Evolutionary conservation across 1,140 invertebrate genomes (phyloP), one percentile per base, ranked within the genome.

Genomic region (Uloborus diversus): DNA sequence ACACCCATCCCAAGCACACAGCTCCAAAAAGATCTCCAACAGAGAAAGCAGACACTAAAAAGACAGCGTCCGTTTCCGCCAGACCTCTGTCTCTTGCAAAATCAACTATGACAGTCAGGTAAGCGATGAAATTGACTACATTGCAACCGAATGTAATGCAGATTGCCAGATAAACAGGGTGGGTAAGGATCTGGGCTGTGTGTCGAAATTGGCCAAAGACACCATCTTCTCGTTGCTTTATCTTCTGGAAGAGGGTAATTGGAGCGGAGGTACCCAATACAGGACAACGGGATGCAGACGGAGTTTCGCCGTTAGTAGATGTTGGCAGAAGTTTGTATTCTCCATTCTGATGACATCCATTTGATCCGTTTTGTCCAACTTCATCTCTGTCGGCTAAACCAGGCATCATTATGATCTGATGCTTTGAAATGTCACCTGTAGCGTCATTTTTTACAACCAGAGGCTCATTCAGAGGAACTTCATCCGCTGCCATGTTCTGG

Each of bases 1-100:
- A 81, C 4, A 82, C 14, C 82, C 82, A 83, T 3, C 83, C 83
- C 0, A 82, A 66, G 14, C 64, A 62, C 3, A 83, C 56, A 7
- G 82, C 78, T 32, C 83, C 83, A 32, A 81, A 70, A 33, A 83
- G 70, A 71, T 83, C 83, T 14, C 80, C 81, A 4, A 83, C 71
- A 5, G 82, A 81, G n/a, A 81, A 83, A 23, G 83, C 79, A 5
- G 83, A 83, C 13, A 83, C 59, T 3, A 82, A 57, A 28, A 83
- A 78, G 9, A 76, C 79, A 11, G 82, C 79, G 9, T 81, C 68
- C 2, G 57, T 9, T 28, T 81, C 79, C 3, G 20, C 53, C 9
- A 81, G 68, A 20, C 47, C 78, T 13, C 75, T 64, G 73, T 83
- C 83, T 37, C 70, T 68, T 35, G 79, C 82, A 65, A 83, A 83